phyloP scores from a whole-genome alignment of 2,113 vertebrate genomes.

The Desmodus rotundus region DNA sequence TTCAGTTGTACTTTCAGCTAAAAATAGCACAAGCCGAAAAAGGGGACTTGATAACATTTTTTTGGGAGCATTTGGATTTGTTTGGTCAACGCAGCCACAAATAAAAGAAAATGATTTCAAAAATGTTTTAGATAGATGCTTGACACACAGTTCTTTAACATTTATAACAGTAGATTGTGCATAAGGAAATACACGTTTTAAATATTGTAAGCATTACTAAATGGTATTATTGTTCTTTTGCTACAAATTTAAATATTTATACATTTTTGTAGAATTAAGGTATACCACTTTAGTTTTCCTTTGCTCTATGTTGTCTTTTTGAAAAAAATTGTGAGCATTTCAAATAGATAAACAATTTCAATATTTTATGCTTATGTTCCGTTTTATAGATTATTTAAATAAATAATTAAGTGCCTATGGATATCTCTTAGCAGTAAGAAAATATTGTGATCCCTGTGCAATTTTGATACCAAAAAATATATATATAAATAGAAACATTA shows the following conservation, averaged over 20 bases:
- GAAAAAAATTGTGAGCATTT: conserved; percentile 22
- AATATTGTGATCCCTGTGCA: neutral
- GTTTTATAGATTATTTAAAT: conserved; percentile 22
- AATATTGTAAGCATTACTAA: conserved; percentile 78
- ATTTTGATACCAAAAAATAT: conserved; percentile 25
- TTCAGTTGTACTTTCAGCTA: conserved; percentile 32
- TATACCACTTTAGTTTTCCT: conserved; percentile 77
- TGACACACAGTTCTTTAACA: conserved; percentile 29
- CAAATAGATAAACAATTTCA: conserved; percentile 24
- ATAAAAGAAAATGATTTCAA: neutral
- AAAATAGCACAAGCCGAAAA: conserved; percentile 19
- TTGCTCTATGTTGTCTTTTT: conserved; percentile 56
- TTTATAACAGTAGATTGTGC: conserved; percentile 78
- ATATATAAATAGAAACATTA: conserved; percentile 20
- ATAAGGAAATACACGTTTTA: conserved; percentile 72
- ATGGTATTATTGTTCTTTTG: conserved; percentile 78
- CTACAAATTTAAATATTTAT: conserved; percentile 84
- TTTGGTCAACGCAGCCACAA: neutral
- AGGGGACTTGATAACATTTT: neutral
- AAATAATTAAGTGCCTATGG: conserved; percentile 25
- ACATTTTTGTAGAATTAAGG: conserved; percentile 84
- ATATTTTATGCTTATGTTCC: conserved; percentile 25
- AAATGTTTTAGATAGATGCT: conserved; percentile 44
- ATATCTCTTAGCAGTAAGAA: neutral
- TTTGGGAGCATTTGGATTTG: neutral